These are phyloP conservation scores for Tubiluchus corallicola DNA, from an alignment of 2,888 invertebrate genomes.

Conservation along the genomic window DNA sequence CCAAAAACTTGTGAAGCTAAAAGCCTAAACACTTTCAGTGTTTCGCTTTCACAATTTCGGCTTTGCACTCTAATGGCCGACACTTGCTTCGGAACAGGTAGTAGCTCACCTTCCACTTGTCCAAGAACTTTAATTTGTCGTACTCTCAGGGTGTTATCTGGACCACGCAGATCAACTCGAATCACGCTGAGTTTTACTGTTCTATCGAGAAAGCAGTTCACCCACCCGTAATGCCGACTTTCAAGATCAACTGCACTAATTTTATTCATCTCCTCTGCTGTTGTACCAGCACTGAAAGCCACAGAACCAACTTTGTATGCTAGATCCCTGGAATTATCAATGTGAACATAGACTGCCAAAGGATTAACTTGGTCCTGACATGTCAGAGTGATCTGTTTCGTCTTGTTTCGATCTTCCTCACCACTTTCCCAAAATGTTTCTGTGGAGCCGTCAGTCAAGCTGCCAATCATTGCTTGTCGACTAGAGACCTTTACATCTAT, in stretches of 20 bases:
- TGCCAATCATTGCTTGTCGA: constrained; percentile 77
- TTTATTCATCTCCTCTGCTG: constrained; percentile 60
- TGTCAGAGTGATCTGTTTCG: constrained; percentile 57
- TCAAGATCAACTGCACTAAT: constrained; percentile 78
- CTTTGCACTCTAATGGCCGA: constrained; percentile 42
- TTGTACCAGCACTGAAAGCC: constrained; percentile 63
- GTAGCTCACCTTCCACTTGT: constrained; percentile 38
- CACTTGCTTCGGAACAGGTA: constrained; percentile 20
- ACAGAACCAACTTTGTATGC: constrained; percentile 70
- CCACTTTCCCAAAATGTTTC: constrained; percentile 99
- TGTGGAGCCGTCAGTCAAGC: constrained; percentile 76
- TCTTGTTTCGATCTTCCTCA: constrained; percentile 78
- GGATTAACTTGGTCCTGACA: constrained; percentile 45
- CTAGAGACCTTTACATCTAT: constrained; percentile 75
- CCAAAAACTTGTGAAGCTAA: constrained; percentile 79
- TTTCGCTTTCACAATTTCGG: constrained; percentile 72
- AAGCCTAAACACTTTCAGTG: constrained; percentile 70
- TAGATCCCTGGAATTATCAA: constrained; percentile 83
- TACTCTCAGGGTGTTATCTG: constrained; percentile 70
- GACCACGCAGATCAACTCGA: constrained; percentile 69
- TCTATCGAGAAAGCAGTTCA: constrained; percentile 58
- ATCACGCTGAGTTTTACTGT: constrained; percentile 33
- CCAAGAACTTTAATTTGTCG: constrained; percentile 44
- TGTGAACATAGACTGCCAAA: constrained; percentile 60
- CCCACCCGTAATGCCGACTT: constrained; percentile 66